phyloP scores from a whole-genome alignment of 1,140 invertebrate genomes.

The Homalodisca vitripennis region DNA sequence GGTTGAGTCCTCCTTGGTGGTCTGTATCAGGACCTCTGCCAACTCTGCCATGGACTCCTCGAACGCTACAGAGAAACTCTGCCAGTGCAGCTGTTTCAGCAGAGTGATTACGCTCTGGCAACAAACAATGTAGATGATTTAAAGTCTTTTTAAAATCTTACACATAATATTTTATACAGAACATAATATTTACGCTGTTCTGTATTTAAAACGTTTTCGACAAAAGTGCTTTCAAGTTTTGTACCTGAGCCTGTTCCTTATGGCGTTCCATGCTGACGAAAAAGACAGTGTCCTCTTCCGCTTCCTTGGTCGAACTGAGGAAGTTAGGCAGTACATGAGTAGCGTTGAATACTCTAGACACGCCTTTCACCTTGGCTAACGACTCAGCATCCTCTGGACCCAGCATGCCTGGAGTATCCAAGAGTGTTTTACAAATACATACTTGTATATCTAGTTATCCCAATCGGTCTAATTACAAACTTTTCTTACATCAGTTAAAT shows the following conservation, averaged over 20 bases:
- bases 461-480: too few species aligned
- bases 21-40: background rate
- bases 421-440: background rate
- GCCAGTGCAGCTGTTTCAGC: slow-evolving; percentile 15
- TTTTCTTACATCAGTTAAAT: too few species aligned
- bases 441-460: too few species aligned
- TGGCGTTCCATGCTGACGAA: slow-evolving; percentile 52
- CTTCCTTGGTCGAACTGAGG: slow-evolving; percentile 46
- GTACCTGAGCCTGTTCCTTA: slow-evolving; percentile 8
- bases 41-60: slow-evolving; percentile 12
- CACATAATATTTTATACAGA: too few species aligned
- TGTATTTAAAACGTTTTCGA: too few species aligned
- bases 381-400: slow-evolving; percentile 48
- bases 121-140: too few species aligned
- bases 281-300: slow-evolving; percentile 45
- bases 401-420: slow-evolving; percentile 47
- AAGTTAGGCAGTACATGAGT: slow-evolving; percentile 49
- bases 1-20: slow-evolving; percentile 3
- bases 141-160: too few species aligned
- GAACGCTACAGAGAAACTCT: slow-evolving; percentile 8
- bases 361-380: slow-evolving; percentile 48
- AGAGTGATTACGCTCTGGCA: slow-evolving; percentile 11
- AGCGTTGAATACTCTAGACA: slow-evolving; percentile 49
- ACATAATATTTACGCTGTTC: too few species aligned
- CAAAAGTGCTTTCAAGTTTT: too few species aligned